Conservation (phyloP, 2,797 vertebrate species). For the Bovichtus variegatus region DNA sequence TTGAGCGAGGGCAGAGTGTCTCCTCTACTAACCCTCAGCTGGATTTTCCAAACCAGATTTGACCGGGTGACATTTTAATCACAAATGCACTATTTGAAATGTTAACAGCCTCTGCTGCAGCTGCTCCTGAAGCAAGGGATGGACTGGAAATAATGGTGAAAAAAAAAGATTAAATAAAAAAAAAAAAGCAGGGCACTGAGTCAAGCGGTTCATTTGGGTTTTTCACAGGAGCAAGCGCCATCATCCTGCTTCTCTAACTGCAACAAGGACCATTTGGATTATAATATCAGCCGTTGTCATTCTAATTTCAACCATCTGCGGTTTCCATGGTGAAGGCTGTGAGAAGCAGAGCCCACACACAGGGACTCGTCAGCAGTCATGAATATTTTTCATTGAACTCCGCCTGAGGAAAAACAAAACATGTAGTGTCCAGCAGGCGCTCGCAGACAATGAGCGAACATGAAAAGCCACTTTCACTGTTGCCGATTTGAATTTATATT, state of each 20-base stretch:
- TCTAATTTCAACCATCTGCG: constrained; percentile 70
- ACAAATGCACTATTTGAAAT: constrained; percentile 19
- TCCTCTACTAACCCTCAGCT: constrained; percentile 28
- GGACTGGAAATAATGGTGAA: background rate
- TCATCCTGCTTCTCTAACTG: constrained; percentile 32
- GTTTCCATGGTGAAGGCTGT: constrained; percentile 80
- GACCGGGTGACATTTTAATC: constrained; percentile 50
- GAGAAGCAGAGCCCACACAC: constrained; percentile 69
- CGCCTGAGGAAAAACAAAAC: constrained; percentile 31
- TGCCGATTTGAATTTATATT: constrained; percentile 46
- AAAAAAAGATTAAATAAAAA: background rate
- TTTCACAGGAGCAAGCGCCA: background rate
- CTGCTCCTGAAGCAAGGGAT: background rate
- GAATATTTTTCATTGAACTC: constrained; percentile 69
- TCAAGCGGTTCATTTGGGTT: constrained; percentile 51
- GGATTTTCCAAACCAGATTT: constrained; percentile 29
- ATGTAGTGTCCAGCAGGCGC: constrained; percentile 38
- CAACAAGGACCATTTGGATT: constrained; percentile 63
- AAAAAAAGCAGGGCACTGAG: constrained; percentile 31
- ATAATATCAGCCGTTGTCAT: constrained; percentile 71
- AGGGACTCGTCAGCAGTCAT: constrained; percentile 65
- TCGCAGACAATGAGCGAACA: constrained; percentile 20
- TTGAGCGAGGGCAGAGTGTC: constrained; percentile 33
- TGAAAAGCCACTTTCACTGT: constrained; percentile 35
- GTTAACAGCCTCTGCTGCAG: constrained; percentile 14